Evolutionary conservation across 2,797 vertebrate species (phyloP), one percentile per base, ranked within the genome.

Genomic region (Hapalemur alaotrensis): DNA sequence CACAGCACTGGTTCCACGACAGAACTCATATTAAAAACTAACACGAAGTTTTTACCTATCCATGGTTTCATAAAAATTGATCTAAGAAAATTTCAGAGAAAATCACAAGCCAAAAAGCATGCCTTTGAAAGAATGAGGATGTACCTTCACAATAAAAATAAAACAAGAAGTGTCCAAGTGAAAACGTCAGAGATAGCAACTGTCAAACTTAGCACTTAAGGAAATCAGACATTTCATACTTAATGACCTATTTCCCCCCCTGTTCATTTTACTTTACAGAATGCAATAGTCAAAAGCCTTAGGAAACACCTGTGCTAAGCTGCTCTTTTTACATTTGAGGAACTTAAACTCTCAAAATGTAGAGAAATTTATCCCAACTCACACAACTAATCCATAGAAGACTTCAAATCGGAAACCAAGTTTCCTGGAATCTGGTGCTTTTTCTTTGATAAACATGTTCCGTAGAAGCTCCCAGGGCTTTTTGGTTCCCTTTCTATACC

Each of bases 321-420:
- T 91, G 72, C 80, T 96, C 76, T 82, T 48, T 97, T 96, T 89
- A 79, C 61, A 93, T 54, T 22, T 73, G 43, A 94, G 63, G 48
- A 63, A 78, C 76, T 93, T 89, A 84, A 96, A 70, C 18, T 8
- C 41, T 43, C 4, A 38, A 61, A 73, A 61, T 65, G 15, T 25
- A 70, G 65, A 90, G 15, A 78, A 93, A 82, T 48, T 32, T 87
- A 93, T 86, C 32, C 75, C 80, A 76, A 73, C 5, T 94, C 30
- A 52, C 25, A 86, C 5, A 46, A 32, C 43, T 92, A 61, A 80
- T 91, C 91, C 84, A 43, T 30, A 83, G 93, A 70, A 79, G 32
- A 85, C 32, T 75, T 90, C 76, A 93, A 67, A 54, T 84, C 43
- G 88, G 59, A 90, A 87, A 79, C 54, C 7, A 32, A 35, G 38